These are phyloP conservation scores for Myotis findleyi DNA, from an alignment of 2,797 vertebrate species.

Conservation along the genomic window DNA sequence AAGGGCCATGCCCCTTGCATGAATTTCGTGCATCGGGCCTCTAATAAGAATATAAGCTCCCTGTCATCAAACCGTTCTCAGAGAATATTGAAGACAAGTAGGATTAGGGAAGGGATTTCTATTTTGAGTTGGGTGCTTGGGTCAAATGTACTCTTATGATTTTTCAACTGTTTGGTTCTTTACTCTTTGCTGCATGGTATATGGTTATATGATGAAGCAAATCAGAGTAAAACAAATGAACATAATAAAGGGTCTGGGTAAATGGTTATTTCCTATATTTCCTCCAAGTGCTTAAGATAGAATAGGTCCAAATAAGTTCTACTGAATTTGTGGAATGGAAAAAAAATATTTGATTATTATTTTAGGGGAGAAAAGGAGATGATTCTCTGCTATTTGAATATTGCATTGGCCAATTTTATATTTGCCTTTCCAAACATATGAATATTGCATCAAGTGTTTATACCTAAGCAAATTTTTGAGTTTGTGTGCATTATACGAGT, in stretches of 20 bases:
- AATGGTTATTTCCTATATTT: neutral
- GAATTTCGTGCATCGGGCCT: too few species aligned
- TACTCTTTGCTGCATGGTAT: neutral
- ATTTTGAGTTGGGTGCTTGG: neutral
- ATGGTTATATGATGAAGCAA: neutral
- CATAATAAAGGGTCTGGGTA: neutral
- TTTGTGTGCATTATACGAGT: neutral
- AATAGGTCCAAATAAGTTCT: neutral
- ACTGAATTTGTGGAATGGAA: neutral
- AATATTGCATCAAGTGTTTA: neutral
- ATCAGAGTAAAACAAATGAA: neutral
- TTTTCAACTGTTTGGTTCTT: neutral
- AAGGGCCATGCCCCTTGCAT: too few species aligned
- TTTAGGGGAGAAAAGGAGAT: neutral
- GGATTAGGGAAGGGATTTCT: neutral
- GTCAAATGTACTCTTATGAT: neutral
- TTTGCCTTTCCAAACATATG: neutral
- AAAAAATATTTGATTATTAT: neutral
- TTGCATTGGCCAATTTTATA: neutral
- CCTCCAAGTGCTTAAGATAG: neutral
- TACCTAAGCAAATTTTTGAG: constrained; percentile 5
- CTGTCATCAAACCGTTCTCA: neutral
- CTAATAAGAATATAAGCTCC: neutral
- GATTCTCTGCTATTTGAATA: constrained; percentile 41
- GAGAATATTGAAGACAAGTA: neutral